Base-by-base conservation (phyloP, 2,113 vertebrate genomes). In the Entelurus aequoreus region DNA sequence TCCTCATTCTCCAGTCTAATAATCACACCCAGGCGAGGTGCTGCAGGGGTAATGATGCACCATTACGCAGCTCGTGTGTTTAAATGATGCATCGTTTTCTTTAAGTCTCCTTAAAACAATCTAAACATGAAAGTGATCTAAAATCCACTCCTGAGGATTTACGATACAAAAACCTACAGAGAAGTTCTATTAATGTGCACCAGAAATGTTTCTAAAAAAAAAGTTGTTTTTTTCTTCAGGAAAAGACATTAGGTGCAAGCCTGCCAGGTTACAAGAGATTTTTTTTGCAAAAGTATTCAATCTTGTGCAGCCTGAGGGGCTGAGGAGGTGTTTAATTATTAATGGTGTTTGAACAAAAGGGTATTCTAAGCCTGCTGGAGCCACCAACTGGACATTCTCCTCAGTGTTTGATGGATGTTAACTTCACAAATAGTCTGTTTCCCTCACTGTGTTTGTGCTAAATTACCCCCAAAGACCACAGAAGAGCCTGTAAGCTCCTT, bases 211-310 rank as follows among this genome's bases (percentile, higher is more conserved):
- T 57, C 57, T 54, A 91, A 88, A 90, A 93, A 89, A n/a, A 86
- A 92, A 93, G 91, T 89, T 90, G 92, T 91, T 88, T 83, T 86
- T 84, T 82, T 86, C 84, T 91, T 87, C 91, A 92, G 92, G 92
- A 93, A 95, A 94, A 94, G 84, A 82, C 90, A 94, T 95, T 92
- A 77, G 71, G 82, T 74, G 75, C 65, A 19, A 73, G 69, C 81
- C 74, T 66, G 79, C 63, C 81, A 83, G 84, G 80, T 84, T 84
- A 79, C 72, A 70, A 63, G 62, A 49, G 44, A 15, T 65, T 61
- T 65, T 65, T 49, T 61, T 49, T 61, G 67, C 63, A 38, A 78
- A 86, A 79, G 72, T 86, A 71, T 78, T 90, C 81, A 73, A 82
- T 88, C 87, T 85, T 81, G 61, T 51, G 65, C 64, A 74, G 81